Evolutionary conservation across 2,888 invertebrate species (phyloP).

Genomic region (Cryptus armator): DNA sequence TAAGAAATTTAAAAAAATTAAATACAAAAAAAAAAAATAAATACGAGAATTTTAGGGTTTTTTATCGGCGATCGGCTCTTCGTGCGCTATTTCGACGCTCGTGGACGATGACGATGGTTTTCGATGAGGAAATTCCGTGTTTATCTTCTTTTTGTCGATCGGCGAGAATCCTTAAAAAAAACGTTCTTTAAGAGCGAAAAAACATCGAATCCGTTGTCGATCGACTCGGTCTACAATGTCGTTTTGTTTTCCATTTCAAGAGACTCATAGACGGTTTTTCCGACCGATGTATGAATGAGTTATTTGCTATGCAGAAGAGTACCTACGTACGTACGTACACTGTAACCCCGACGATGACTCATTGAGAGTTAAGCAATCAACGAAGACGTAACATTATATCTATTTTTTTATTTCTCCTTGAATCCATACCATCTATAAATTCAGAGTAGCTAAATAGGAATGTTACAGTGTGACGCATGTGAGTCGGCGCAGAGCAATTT

Average conservation of each 20-base stretch:
- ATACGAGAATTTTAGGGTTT: too few species aligned
- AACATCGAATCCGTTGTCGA: too few species aligned
- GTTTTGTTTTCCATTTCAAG: not conserved
- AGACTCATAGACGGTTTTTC: not conserved
- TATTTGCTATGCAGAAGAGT: conserved; percentile 1
- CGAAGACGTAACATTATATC: conserved; percentile 21
- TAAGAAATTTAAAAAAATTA: not conserved
- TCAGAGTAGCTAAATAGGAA: conserved; percentile 30
- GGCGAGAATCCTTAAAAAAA: too few species aligned
- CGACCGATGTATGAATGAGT: not conserved
- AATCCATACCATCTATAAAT: conserved; percentile 39
- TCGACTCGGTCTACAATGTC: not conserved
- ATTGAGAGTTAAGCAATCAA: not conserved
- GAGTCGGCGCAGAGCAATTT: conserved; percentile 10
- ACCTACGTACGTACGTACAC: not conserved
- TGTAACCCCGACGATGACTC: conserved; percentile 23
- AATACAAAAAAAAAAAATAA: too few species aligned
- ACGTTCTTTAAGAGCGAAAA: too few species aligned
- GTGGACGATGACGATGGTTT: too few species aligned
- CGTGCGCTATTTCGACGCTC: too few species aligned
- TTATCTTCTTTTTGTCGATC: too few species aligned
- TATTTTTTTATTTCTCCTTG: conserved; percentile 15
- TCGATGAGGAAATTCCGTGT: too few species aligned
- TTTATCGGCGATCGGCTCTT: too few species aligned
- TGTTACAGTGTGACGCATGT: conserved; percentile 43